phyloP scores from a whole-genome alignment of 2,888 invertebrate genomes.

The Drosophila vallismaia region DNA sequence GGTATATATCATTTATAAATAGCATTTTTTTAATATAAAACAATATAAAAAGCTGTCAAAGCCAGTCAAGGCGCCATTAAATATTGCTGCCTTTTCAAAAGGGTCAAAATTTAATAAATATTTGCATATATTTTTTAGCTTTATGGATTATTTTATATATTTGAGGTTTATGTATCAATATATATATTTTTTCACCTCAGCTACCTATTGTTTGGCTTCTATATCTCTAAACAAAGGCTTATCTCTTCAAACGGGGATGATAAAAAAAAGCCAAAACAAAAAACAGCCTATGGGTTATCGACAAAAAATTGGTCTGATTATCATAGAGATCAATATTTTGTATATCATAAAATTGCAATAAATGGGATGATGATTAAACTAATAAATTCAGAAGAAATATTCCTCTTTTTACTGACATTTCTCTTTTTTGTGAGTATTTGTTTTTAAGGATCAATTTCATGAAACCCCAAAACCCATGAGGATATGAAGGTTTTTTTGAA shows the following conservation, averaged over 20 bases:
- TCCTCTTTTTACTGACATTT: too few species aligned
- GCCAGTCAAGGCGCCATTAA: too few species aligned
- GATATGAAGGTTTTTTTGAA: constrained; percentile 9
- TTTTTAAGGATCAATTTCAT: too few species aligned
- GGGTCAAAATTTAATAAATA: neutral
- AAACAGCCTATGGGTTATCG: constrained; percentile 17
- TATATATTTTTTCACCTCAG: neutral
- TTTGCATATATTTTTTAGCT: neutral
- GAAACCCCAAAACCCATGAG: too few species aligned
- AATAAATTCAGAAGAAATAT: too few species aligned
- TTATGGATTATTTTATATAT: neutral
- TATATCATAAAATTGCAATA: too few species aligned
- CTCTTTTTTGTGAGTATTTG: too few species aligned
- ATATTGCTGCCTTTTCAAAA: too few species aligned
- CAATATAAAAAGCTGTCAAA: too few species aligned
- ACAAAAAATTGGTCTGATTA: constrained; percentile 12
- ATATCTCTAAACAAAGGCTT: constrained; percentile 16
- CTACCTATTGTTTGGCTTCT: constrained; percentile 1
- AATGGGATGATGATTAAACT: too few species aligned
- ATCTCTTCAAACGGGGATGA: constrained; percentile 22
- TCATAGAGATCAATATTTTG: too few species aligned
- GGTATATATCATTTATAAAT: neutral
- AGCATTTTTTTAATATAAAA: too few species aligned
- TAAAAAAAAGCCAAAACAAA: constrained; percentile 20
- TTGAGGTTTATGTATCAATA: neutral